These are phyloP conservation scores for Drosophila putrida DNA, from an alignment of 2,888 invertebrate genomes.

Conservation along the genomic window DNA sequence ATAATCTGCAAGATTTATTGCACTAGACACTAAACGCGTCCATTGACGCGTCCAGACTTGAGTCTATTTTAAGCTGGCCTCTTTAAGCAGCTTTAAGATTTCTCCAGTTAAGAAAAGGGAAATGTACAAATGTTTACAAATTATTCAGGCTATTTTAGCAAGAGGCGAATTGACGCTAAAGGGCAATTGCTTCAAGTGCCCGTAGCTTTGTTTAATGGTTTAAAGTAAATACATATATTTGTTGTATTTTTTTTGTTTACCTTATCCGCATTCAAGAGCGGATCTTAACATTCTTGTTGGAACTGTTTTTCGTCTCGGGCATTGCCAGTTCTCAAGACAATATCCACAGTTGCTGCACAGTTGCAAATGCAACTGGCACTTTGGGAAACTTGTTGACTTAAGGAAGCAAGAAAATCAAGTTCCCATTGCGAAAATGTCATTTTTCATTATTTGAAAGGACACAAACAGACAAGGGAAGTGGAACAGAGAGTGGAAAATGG, in stretches of 20 bases:
- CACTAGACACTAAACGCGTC: conserved; percentile 38
- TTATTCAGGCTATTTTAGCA: not conserved
- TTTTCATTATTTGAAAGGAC: conserved; percentile 58
- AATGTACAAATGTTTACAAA: conserved; percentile 20
- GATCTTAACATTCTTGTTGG: conserved; percentile 2
- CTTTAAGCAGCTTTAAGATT: conserved; percentile 7
- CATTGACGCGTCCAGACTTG: conserved; percentile 31
- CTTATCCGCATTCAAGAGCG: not conserved
- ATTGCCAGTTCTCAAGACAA: conserved; percentile 52
- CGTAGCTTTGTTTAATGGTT: conserved; percentile 55
- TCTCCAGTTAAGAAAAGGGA: not conserved
- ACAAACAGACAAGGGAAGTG: not conserved
- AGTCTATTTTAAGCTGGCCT: conserved; percentile 7
- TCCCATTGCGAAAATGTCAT: conserved; percentile 73
- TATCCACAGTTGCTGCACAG: conserved; percentile 48
- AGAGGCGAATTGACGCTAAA: not conserved
- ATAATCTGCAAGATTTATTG: conserved; percentile 78
- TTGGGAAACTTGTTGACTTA: conserved; percentile 75
- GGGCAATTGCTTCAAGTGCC: conserved; percentile 59
- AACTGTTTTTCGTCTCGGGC: conserved; percentile 18
- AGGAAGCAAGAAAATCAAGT: conserved; percentile 60
- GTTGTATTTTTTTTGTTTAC: conserved; percentile 42
- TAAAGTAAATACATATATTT: conserved; percentile 60
- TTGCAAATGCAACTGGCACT: conserved; percentile 66
- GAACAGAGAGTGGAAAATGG: not conserved